Evolutionary conservation across 2,113 vertebrate species (phyloP).

Genomic region (Tachysurus fulvidraco): DNA sequence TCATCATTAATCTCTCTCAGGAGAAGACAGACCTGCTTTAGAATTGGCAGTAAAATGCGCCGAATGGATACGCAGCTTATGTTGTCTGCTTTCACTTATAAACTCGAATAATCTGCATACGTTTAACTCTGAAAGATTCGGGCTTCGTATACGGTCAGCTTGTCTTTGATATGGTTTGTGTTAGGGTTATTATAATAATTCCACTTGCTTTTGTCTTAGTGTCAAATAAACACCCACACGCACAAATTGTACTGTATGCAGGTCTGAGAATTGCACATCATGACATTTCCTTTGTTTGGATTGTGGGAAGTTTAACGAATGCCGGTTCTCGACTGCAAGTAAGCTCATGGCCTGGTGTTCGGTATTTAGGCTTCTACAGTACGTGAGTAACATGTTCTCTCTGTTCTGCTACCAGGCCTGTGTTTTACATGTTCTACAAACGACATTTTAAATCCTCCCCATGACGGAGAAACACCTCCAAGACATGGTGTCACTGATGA

Average conservation of each 20-base stretch:
- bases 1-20: slow-evolving; percentile 1
- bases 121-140: background rate
- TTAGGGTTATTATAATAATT: background rate
- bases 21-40: background rate
- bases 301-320: background rate
- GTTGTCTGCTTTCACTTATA: background rate
- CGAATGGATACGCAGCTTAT: background rate
- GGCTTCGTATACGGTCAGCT: background rate
- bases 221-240: background rate
- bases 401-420: background rate
- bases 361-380: background rate
- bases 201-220: background rate
- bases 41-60: background rate
- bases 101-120: background rate
- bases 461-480: background rate
- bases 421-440: background rate
- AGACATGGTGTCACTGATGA: slow-evolving; percentile 31
- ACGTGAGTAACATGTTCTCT: background rate
- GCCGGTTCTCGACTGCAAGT: background rate
- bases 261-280: background rate
- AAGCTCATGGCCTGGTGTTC: background rate
- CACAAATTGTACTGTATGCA: background rate
- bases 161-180: background rate
- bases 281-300: background rate
- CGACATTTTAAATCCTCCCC: slow-evolving; percentile 27